Evolutionary conservation across 2,113 vertebrate species (phyloP), one percentile per base, ranked within the genome.

Genomic region (Garra rufa): DNA sequence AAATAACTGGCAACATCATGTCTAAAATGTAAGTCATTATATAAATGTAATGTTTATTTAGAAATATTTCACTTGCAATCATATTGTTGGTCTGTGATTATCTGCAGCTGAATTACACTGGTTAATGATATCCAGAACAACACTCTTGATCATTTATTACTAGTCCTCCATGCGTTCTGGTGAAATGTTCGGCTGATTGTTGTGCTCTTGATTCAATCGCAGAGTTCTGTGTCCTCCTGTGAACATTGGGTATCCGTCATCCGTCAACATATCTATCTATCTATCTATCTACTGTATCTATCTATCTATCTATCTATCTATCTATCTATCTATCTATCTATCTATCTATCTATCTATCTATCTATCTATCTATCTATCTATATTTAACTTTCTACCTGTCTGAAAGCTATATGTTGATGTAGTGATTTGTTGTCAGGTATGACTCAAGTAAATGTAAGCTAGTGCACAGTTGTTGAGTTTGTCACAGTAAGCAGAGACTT

Each of bases 381-480:
- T n/a, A n/a, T n/a, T n/a, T n/a, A n/a, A n/a, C 6, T 9, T 43
- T 4, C 4, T 34, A 34, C 4, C 4, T 17, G 4, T 50, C 59
- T 63, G 8, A 55, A 8, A 21, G 6, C 19, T 28, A 9, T 41
- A 43, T 70, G 19, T 71, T 44, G 21, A 24, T 50, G 73, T 19
- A 28, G 44, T 71, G n/a, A 52, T 30, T 55, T 63, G 43, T 34
- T 83, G 61, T 73, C 48, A 52, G 41, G 79, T 67, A 63, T 44
- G 24, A 77, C 63, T 83, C 26, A 26, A 38, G 28, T 48, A 50
- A 57, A 59, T 50, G 2, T 55, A 48, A 79, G 50, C n/a, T 57
- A 17, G 21, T 71, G 26, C 48, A 28, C n/a, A 55, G 69, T 75
- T 43, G 41, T 77, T 83, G 73, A 76, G 57, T 77, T 78, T 63